Conservation (phyloP, 2,888 invertebrate genomes). For the Ophion ventricosus region DNA sequence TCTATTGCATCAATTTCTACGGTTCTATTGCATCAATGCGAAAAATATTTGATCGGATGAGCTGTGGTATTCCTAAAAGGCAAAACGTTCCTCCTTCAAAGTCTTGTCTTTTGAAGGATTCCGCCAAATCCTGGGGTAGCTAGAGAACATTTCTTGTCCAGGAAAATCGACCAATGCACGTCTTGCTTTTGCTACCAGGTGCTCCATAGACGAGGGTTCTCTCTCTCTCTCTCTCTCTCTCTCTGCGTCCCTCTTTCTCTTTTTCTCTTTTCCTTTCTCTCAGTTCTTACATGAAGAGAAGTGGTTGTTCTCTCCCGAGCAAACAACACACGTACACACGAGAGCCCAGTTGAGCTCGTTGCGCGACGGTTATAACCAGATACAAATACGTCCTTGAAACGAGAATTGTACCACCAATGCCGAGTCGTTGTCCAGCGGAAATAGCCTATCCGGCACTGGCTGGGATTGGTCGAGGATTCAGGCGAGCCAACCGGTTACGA, state of each 20-base stretch:
- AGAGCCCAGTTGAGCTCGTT: not conserved
- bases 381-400: constrained; percentile 61
- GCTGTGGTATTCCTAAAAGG: not conserved
- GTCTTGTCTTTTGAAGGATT: not conserved
- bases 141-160: not conserved
- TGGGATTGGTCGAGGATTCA: constrained; percentile 26
- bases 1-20: too few relatives aligned
- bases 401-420: constrained; percentile 57
- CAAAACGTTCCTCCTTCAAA: not conserved
- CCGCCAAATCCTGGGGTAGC: not conserved
- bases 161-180: constrained; percentile 36
- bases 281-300: constrained; percentile 12
- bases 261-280: constrained; percentile 4
- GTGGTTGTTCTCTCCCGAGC: constrained; percentile 37
- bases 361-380: constrained; percentile 37
- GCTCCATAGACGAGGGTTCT: constrained; percentile 17
- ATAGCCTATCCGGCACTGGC: constrained; percentile 72
- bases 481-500: constrained; percentile 24
- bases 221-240: not conserved
- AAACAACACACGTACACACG: not conserved
- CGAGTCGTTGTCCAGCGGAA: constrained; percentile 71
- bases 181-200: constrained; percentile 38
- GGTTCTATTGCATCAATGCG: not conserved
- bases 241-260: not conserved
- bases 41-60: not conserved